Evolutionary conservation across 2,888 invertebrate species (phyloP).

Genomic region (Incurvaria masculella): DNA sequence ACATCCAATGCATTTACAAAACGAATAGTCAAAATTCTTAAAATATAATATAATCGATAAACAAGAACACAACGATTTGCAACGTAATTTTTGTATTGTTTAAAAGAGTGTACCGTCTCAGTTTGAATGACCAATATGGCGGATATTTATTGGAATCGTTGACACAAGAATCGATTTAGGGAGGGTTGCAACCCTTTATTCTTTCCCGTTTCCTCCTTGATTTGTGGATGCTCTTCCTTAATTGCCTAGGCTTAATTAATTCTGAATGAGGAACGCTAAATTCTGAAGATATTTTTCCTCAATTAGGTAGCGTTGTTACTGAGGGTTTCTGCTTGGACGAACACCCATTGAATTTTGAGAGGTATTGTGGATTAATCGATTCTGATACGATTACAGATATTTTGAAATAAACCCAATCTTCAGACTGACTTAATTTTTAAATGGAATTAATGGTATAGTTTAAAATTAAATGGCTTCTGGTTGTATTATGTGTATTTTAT

Average conservation of each 20-base stretch:
- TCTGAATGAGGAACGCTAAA: neutral
- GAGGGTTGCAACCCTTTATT: slow-evolving; percentile 6
- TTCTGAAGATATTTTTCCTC: neutral
- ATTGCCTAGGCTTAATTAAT: neutral
- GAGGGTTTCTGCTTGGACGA: neutral
- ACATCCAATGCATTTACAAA: too few species aligned
- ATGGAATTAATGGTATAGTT: too few species aligned
- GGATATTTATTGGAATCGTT: neutral
- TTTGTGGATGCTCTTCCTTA: slow-evolving; percentile 1
- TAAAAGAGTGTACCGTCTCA: neutral
- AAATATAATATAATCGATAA: too few species aligned
- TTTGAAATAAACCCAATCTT: too few species aligned
- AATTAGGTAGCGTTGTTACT: neutral
- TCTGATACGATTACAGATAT: too few species aligned
- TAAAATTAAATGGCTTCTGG: too few species aligned
- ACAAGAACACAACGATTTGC: too few species aligned
- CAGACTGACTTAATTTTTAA: too few species aligned
- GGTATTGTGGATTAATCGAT: neutral
- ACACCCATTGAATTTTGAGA: neutral
- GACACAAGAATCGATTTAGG: neutral
- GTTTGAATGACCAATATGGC: neutral
- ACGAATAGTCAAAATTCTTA: too few species aligned
- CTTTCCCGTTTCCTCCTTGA: slow-evolving; percentile 6
- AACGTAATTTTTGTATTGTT: too few species aligned
- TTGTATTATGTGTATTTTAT: too few species aligned